These are phyloP conservation scores for Turnix velox DNA, from an alignment of 2,113 vertebrate genomes.

Conservation along the genomic window DNA sequence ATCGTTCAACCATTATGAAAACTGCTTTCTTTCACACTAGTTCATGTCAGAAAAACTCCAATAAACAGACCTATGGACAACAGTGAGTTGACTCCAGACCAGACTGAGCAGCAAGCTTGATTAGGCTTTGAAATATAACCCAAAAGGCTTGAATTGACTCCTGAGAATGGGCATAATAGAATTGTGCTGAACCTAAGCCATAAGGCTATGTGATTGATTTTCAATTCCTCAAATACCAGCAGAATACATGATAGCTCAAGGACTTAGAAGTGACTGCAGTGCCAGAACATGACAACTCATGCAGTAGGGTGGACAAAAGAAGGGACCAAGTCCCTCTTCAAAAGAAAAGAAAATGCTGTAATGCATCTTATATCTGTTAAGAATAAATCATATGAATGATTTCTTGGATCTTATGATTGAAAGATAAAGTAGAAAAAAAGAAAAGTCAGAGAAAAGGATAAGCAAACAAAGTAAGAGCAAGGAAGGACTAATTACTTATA, in stretches of 20 bases:
- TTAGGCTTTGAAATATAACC: constrained; percentile 59
- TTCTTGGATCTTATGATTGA: background rate
- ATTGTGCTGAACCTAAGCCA: constrained; percentile 49
- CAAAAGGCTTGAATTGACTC: constrained; percentile 52
- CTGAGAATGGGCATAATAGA: constrained; percentile 50
- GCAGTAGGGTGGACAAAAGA: constrained; percentile 8
- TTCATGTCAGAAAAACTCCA: constrained; percentile 19
- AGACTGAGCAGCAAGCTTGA: constrained; percentile 38
- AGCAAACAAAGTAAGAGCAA: constrained; percentile 2
- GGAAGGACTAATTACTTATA: constrained; percentile 36
- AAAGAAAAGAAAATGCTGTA: background rate
- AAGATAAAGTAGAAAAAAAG: background rate
- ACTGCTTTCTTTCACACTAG: background rate
- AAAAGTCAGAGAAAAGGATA: background rate
- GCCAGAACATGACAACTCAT: background rate
- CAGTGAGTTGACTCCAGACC: constrained; percentile 28
- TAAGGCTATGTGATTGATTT: constrained; percentile 55
- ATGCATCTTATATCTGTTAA: background rate
- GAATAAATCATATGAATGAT: constrained; percentile 7
- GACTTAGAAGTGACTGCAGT: background rate
- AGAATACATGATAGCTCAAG: constrained; percentile 29
- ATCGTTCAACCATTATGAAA: background rate
- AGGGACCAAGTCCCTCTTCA: background rate
- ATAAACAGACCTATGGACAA: constrained; percentile 17
- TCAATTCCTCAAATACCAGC: constrained; percentile 54